Base-by-base conservation (phyloP, 2,113 vertebrate species). In the Erythrocercus mccallii region DNA sequence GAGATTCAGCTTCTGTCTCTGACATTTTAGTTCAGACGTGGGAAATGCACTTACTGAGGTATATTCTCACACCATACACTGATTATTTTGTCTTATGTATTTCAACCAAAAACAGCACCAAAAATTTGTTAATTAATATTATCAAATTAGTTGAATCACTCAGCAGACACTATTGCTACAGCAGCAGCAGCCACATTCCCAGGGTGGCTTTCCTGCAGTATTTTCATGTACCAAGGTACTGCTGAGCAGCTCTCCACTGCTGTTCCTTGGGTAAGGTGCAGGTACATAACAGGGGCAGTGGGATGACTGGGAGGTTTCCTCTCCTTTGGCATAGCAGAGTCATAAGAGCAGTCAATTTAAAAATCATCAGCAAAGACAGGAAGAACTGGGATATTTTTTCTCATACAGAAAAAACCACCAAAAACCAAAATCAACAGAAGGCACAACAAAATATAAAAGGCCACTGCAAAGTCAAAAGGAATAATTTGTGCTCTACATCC, bases 251-350 rank as follows among this genome's bases (percentile, higher is more conserved):
- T 68, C 27, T 40, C 33, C 35, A 8, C 18, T 68, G 37, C 31
- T 85, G 37, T 24, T 91, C 22, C 70, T 56, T 0, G 0, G 10
- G 11, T 40, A 25, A 57, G n/a, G 15, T 15, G 35, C 42, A 76
- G 38, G 47, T 31, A n/a, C 0, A 0, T 17, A 27, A 22, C 20
- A 76, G 65, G 48, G 14, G 9, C 65, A 54, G 18, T 30, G 42
- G 31, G 25, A 30, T 73, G 37, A 42, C 24, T 17, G 12, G 15
- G 21, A 62, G 19, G 12, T 58, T 84, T 86, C 3, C 7, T 78
- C 21, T 77, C 21, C 65, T 91, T 66, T 4, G 2, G 16, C 23
- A n/a, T 0, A 44, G 6, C 44, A 58, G 42, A 89, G 27, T 76
- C 24, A 24, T 27, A 66, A 62, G 9, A 79, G 44, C 27, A 71